Conservation (phyloP, 2,113 vertebrate genomes). For the Etheostoma cragini region DNA sequence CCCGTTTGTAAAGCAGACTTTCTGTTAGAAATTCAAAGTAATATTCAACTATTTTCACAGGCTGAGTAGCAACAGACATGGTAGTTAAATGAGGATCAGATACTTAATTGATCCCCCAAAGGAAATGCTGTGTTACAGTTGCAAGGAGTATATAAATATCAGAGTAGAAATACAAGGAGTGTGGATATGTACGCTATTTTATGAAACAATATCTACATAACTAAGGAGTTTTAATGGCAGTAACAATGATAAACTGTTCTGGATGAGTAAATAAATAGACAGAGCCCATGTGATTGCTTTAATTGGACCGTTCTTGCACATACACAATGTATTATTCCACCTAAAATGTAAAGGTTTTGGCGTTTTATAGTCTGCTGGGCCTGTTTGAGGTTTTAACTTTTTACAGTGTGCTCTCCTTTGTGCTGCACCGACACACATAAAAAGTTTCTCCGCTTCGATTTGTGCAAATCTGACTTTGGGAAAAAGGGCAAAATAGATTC, state of each 20-base stretch:
- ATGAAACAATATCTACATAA: too few species aligned
- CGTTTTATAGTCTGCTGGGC: background rate
- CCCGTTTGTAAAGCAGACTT: background rate
- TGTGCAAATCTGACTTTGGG: conserved; percentile 69
- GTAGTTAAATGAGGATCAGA: too few species aligned
- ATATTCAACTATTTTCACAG: background rate
- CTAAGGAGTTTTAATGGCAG: too few species aligned
- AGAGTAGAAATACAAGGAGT: too few species aligned
- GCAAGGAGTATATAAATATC: too few species aligned
- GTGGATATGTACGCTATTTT: too few species aligned
- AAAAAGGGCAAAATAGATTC: conserved; percentile 61
- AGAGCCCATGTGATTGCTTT: background rate
- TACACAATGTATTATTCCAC: background rate
- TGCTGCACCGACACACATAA: conserved; percentile 40
- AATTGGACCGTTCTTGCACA: background rate
- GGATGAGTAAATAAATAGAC: background rate
- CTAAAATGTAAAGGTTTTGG: background rate
- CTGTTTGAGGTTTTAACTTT: conserved; percentile 36
- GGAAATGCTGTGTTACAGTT: too few species aligned
- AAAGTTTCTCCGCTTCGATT: conserved; percentile 67
- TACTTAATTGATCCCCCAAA: too few species aligned
- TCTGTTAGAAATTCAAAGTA: too few species aligned
- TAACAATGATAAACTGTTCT: background rate
- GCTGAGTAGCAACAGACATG: background rate
- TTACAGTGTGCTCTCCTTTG: conserved; percentile 52